Base-by-base conservation (phyloP, 2,797 vertebrate species). In the Nyctibius grandis region DNA sequence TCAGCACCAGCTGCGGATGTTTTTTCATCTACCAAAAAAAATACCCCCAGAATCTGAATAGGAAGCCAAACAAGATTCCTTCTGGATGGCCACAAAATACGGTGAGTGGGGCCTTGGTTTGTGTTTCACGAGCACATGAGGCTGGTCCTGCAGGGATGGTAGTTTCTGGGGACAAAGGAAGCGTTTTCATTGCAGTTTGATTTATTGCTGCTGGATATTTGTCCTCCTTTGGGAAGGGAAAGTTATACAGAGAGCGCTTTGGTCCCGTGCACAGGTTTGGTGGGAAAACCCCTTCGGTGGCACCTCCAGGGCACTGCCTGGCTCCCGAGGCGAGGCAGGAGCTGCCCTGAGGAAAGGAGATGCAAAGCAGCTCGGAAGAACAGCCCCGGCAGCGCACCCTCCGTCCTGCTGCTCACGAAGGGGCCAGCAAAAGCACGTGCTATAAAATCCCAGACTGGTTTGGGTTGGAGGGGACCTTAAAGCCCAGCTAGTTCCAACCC, bases 131-230 rank as follows among this genome's bases (percentile, higher is more conserved):
- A 53, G 59, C 28, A 45, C 0, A 0, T 14, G 34, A 53, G 21
- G 48, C 34, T 53, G 80, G 47, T 81, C 40, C 57, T 31, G 72
- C 59, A 9, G 68, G 42, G 16, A 5, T 3, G 12, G 47, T 56
- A 42, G 11, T 38, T 87, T 31, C 51, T 63, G 73, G 14, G 53
- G 21, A 36, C 38, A 53, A 42, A 60, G 34, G 31, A 48, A 54
- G 14, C 0, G 3, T 1, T 11, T 33, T 50, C 1, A 2, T 7
- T 57, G 26, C 33, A 23, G 33, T 11, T 53, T 4, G 0, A 31
- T 67, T 76, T 75, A 1, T 36, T 48, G 45, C 51, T 84, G 57
- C 53, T 36, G 60, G 64, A 16, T 22, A 31, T 17, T 11, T 29
- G 19, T 36, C 23, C 25, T 72, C 38, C 4, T 1, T 33, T 19